Percentiles rank a stretch among this genome's conserved stretches.
Evolutionary conservation across 2,888 invertebrate genomes (phyloP).

Genomic region (Spicauda simplicius): DNA sequence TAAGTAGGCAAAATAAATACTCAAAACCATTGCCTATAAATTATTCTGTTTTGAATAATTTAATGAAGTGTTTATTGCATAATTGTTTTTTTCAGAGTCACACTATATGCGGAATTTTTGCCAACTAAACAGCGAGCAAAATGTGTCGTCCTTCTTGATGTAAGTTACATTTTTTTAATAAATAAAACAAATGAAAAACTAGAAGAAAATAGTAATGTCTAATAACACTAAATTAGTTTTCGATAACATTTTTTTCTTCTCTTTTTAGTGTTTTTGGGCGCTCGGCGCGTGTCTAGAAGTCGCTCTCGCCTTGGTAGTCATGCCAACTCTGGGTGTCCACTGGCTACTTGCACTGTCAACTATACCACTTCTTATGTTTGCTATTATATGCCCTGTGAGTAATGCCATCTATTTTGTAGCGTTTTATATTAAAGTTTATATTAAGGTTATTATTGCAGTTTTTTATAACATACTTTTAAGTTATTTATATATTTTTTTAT

Average conservation of each 20-base stretch:
- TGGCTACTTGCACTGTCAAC: slow-evolving; percentile 97
- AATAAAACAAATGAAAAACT: no score
- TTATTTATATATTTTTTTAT: background rate
- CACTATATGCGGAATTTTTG: slow-evolving; percentile 97
- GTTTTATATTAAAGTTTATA: no score
- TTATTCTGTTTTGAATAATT: background rate
- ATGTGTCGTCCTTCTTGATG: slow-evolving; percentile 97
- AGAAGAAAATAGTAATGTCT: no score
- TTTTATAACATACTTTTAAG: background rate
- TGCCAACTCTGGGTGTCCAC: slow-evolving; percentile 96
- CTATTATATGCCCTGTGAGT: slow-evolving; percentile 91
- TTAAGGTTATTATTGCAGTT: no score
- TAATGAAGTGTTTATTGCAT: background rate
- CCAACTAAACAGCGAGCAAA: slow-evolving; percentile 97
- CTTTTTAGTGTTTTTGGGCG: slow-evolving; percentile 95
- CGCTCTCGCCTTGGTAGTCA: slow-evolving; percentile 93
- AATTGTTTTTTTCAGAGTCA: slow-evolving; percentile 87
- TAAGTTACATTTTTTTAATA: slow-evolving; percentile 72
- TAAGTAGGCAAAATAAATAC: slow-evolving; percentile 81
- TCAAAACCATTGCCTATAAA: no score
- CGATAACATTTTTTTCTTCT: background rate
- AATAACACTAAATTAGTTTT: background rate
- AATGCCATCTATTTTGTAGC: background rate
- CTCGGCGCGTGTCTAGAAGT: slow-evolving; percentile 97
- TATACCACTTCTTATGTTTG: slow-evolving; percentile 93